Base-by-base conservation (phyloP, 2,113 vertebrate genomes). In the Arvicanthis niloticus region DNA sequence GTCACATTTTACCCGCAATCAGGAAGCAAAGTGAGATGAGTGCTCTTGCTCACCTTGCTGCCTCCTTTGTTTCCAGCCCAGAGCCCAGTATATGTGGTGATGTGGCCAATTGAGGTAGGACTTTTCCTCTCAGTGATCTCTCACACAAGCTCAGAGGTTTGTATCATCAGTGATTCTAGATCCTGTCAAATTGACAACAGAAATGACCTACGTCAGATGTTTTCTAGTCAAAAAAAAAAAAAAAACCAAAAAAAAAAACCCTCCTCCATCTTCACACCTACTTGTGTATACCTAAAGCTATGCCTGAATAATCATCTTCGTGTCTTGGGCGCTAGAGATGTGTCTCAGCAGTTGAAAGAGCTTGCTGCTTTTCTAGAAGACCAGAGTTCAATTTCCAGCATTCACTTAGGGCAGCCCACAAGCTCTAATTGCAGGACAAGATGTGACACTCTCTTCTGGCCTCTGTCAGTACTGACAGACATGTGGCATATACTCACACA, bases 301-400 rank as follows among this genome's bases (percentile, higher is more conserved):
- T 21, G 10, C 51, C 22, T 34, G 0, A n/a, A 37, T 75, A 26
- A 85, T 10, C 31, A 53, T 37, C 26, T 48, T 0, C 0, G 0
- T 10, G 37, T 86, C 9, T 67, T 67, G 29, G 40, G 16, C 2
- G 60, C 16, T 65, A 86, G 21, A 86, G 17, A 67, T 62, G 16
- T 11, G 3, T 17, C 40, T 12, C 16, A 45, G 29, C 81, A 17
- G 15, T 84, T 84, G 45, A 84, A 62, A 60, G 58, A 31, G 37
- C 58, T 31, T 17, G 15, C 24, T 31, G 26, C 81, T 42, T 58
- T 62, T 29, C 81, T 62, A 62, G 16, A 65, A 19, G 60, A 48
- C 4, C 29, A 6, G 29, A 48, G 26, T 48, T 45, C 82, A 40
- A n/a, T 84, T 84, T 58, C 16, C 9, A 67, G 60, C 16, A 45